A percentile compares a stretch with the other conserved stretches of the same genome.
Evolutionary conservation across 2,888 invertebrate genomes (phyloP).

Genomic region (Xestia xanthographa): DNA sequence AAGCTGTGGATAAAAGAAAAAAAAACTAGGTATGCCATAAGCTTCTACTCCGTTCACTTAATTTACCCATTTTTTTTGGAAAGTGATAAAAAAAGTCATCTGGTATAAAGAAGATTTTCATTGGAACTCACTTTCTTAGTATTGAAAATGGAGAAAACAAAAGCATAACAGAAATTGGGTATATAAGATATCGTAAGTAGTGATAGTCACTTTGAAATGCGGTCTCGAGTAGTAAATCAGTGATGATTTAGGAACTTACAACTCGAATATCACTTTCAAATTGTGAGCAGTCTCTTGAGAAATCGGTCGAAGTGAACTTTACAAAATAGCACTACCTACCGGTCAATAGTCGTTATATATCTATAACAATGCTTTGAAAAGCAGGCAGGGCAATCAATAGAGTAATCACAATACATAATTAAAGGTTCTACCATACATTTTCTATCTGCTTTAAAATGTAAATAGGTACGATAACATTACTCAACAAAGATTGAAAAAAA

Average conservation of each 20-base stretch:
- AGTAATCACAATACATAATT: slow-evolving; percentile 15
- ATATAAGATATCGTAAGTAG: not conserved
- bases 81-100: no score
- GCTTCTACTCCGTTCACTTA: no score
- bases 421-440: not conserved
- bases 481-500: slow-evolving; percentile 7
- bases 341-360: slow-evolving; percentile 7
- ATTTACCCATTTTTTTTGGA: no score
- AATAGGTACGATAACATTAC: not conserved
- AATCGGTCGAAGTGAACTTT: slow-evolving; percentile 9
- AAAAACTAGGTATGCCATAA: no score
- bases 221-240: not conserved
- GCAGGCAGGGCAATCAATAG: slow-evolving; percentile 6
- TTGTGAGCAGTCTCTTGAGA: not conserved
- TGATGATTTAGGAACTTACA: not conserved
- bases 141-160: slow-evolving; percentile 9
- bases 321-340: not conserved
- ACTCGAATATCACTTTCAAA: not conserved
- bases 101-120: no score
- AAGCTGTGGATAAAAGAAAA: no score
- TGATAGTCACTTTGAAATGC: not conserved
- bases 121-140: not conserved
- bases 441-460: slow-evolving; percentile 20
- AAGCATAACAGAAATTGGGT: not conserved
- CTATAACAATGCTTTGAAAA: slow-evolving; percentile 3